Base-by-base conservation (phyloP, 1,140 invertebrate species). In the Lucilia sericata region DNA sequence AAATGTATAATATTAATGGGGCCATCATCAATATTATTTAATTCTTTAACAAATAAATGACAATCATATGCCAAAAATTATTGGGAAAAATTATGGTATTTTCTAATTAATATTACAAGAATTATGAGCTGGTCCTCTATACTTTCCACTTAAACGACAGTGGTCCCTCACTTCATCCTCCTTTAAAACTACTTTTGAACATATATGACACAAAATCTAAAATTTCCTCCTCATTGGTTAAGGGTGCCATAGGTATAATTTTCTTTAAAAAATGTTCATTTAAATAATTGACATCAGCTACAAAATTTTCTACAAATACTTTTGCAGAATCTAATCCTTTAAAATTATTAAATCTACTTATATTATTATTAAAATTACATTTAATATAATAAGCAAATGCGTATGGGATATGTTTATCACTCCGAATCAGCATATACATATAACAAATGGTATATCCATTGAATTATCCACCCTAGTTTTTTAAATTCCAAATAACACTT, bases 41-140 rank as follows among this genome's bases (percentile, higher is more conserved):
- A 55, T 78, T 86, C 87, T 82, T 88, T 84, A 5, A 92, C 86
- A 83, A 92, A 87, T 17, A 91, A 85, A 86, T 92, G 90, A 47
- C 82, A 83, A 86, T 91, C 87, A 85, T 90, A 89, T 17, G 86
- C 75, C 2, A 88, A 87, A 81, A 91, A 86, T 86, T 89, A 88
- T 87, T 90, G 88, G 76, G 90, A 91, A 82, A 90, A 86, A 42
- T 42, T 1, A 8, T 42, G 42, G 42, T 30, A 92, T 85, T 49
- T 42, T 42, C 2, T 42, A 42, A 42, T 42, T 42, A 42, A 7
- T 42, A 10, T 92, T 92, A 84, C 90, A 91, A 10, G 19, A 47
- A n/a, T 86, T 82, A 87, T 91, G 91, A 1, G 89, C 90, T n/a
- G 85, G 74, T 19, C 88, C 88, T 84, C 91, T 82, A 87, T 30